Evolutionary conservation across 2,113 vertebrate species (phyloP).

Genomic region (Lophotis ruficrista): DNA sequence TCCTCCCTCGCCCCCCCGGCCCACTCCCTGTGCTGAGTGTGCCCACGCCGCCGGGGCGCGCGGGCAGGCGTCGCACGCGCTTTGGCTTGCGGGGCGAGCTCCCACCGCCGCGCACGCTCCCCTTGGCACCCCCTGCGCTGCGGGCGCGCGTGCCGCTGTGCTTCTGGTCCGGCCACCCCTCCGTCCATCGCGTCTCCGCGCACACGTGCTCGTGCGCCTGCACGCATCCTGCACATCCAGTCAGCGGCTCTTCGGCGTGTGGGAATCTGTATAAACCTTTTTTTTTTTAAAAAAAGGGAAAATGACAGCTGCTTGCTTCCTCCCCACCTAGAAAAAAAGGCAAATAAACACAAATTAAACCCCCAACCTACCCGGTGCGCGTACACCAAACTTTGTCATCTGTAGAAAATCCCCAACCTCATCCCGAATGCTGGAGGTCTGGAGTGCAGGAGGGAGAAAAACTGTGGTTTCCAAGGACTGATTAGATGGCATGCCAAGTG

Average conservation of each 20-base stretch:
- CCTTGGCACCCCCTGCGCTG: not conserved
- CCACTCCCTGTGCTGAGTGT: not conserved
- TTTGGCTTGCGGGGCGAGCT: not conserved
- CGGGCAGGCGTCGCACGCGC: not conserved
- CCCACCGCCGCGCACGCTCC: fast-evolving
- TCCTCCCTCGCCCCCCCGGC: not conserved
- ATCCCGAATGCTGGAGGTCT: conserved; percentile 14
- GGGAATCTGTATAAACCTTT: not conserved
- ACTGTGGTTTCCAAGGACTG: conserved; percentile 82
- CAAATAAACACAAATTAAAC: not conserved
- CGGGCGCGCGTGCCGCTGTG: no score
- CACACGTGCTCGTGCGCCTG: fast-evolving
- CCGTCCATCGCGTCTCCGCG: not conserved
- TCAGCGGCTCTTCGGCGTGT: not conserved
- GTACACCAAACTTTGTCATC: not conserved
- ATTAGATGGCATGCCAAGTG: conserved; percentile 87
- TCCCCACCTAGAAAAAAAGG: not conserved
- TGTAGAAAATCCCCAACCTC: not conserved
- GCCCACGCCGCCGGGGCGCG: not conserved
- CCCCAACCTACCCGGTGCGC: not conserved
- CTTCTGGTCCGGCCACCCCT: not conserved
- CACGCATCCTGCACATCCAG: not conserved
- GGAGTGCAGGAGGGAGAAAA: conserved; percentile 32
- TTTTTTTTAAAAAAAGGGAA: not conserved
- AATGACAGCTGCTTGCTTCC: not conserved